These are phyloP conservation scores for Fragum sueziense DNA, from an alignment of 2,888 invertebrate species.

Conservation along the genomic window DNA sequence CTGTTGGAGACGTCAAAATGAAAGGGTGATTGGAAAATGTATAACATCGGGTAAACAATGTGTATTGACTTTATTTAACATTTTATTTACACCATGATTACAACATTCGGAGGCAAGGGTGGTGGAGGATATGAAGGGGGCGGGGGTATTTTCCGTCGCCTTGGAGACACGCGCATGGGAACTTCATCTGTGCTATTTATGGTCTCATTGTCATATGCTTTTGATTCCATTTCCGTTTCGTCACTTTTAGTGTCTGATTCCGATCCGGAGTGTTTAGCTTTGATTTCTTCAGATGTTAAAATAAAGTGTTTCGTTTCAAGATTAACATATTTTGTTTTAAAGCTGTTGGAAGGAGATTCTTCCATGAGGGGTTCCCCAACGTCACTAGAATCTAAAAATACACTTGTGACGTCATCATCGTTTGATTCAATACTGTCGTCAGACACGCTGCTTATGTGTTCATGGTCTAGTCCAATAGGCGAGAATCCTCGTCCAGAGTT, in stretches of 20 bases:
- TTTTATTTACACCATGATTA: slow-evolving; percentile 2
- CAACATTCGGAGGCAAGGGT: slow-evolving; percentile 21
- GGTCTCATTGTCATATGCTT: too few relatives aligned
- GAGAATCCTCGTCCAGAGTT: not conserved
- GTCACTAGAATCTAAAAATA: slow-evolving; percentile 8
- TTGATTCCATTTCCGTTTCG: not conserved
- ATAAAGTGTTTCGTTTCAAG: not conserved
- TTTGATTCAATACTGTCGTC: not conserved
- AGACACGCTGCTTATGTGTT: slow-evolving; percentile 1
- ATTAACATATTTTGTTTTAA: not conserved
- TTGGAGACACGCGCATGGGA: not conserved
- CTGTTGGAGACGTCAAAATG: not conserved
- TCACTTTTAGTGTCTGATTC: not conserved
- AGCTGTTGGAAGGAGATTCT: too few relatives aligned
- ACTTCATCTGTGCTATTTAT: too few relatives aligned
- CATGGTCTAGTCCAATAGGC: slow-evolving; percentile 5
- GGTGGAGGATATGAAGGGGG: slow-evolving; percentile 49
- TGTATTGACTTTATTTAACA: not conserved
- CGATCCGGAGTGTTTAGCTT: not conserved
- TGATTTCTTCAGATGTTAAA: not conserved
- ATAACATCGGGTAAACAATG: not conserved
- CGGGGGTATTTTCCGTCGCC: slow-evolving; percentile 5
- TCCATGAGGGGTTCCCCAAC: not conserved
- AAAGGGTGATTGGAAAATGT: not conserved
- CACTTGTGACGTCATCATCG: slow-evolving; percentile 3